Evolutionary conservation across 2,888 invertebrate species (phyloP).

Genomic region (Griposia aprilina): DNA sequence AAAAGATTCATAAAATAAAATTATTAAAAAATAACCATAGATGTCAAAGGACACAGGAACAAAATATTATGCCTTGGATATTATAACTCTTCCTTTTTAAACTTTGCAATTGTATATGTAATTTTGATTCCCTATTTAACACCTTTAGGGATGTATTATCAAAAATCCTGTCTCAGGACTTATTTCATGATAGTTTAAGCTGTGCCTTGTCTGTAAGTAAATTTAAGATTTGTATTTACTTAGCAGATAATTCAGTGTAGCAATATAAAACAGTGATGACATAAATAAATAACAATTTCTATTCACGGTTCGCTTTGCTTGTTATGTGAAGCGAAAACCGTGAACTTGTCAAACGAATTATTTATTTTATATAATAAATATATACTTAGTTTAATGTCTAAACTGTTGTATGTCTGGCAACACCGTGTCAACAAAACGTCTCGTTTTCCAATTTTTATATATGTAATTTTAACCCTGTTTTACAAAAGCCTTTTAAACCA

Average conservation of each 20-base stretch:
- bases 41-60: no score
- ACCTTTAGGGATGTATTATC: no score
- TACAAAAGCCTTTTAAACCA: no score
- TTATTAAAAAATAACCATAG: no score
- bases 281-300: not conserved
- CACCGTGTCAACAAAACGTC: no score
- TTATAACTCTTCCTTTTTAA: no score
- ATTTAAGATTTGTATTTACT: not conserved
- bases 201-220: not conserved
- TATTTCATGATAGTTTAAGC: not conserved
- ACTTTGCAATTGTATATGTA: no score
- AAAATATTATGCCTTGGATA: no score
- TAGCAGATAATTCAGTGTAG: not conserved
- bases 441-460: no score
- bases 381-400: not conserved
- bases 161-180: not conserved
- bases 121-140: no score
- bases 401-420: not conserved
- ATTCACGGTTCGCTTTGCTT: not conserved
- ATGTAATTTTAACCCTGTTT: no score
- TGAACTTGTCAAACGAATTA: conserved; percentile 18
- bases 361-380: conserved; percentile 17
- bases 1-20: no score
- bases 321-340: conserved; percentile 26
- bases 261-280: not conserved